Evolutionary conservation across 1,140 invertebrate genomes (phyloP), one percentile per base, ranked within the genome.

Genomic region (Musca domestica): DNA sequence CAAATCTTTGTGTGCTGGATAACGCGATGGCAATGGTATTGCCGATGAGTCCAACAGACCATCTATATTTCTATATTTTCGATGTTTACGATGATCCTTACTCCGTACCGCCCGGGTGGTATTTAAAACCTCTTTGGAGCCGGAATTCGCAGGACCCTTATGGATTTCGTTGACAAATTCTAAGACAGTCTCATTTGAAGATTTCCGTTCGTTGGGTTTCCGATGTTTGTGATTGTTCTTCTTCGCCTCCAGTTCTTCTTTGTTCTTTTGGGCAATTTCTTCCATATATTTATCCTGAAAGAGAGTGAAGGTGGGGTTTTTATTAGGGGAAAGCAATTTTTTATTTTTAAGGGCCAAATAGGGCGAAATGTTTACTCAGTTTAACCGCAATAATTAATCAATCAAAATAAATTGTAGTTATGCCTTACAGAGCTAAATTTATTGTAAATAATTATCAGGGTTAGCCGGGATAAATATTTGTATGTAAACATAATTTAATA

Each of bases 201-300:
- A 58, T 47, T 52, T 47, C n/a, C 30, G 46, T 49, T 66, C 22
- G 68, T 49, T 10, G 48, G 63, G n/a, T 54, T 65, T 64, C 2
- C 14, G 64, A 52, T n/a, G 41, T 9, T 64, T 65, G 61, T 27
- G 75, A 73, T 47, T 76, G 27, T 30, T 30, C 9, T 30, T 30
- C 27, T 30, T 78, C 47, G 74, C 41, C 64, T 76, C 75, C 51
- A 79, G 58, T 27, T 78, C 74, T 22, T 34, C 51, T 54, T 79
- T 78, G 65, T 78, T 79, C 49, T 78, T 76, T 49, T 70, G 61
- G 1, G 75, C 69, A 46, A 79, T 72, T 67, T 79, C 75, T 67
- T 79, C 74, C 47, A 78, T 75, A 56, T 77, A 75, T 3, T 74
- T 72, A 22, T 76, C 71, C 77, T 79, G 9, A 48, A 70, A 65